Base-by-base conservation (phyloP, 2,888 invertebrate genomes). In the Lagria hirta region DNA sequence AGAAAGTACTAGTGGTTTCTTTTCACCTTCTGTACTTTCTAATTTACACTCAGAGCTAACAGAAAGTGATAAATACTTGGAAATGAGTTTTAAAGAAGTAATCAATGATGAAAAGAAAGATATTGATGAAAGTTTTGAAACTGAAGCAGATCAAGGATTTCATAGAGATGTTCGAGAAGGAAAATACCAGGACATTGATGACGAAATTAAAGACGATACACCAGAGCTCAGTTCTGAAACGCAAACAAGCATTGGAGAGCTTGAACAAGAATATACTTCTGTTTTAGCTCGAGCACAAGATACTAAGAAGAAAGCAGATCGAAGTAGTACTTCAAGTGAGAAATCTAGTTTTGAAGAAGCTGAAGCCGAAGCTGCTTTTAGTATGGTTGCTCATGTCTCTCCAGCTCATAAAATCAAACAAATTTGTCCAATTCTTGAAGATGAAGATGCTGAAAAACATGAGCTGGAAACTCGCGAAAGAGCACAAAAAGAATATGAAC, bases 1-100 rank as follows among this genome's bases (percentile, higher is more conserved):
- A 40, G 81, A 80, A 47, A 81, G 80, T 51, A 74, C 76, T 3
- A 69, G 67, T 48, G 57, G 58, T 36, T n/a, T n/a, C n/a, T 71
- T 71, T 51, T 59, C 58, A 16, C 52, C 58, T 38, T 58, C 64
- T 11, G 61, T 62, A 51, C 48, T 60, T 16, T 45, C 55, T 8
- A 38, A 54, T 38, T 29, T 62, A 3, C 62, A 65, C 28, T 58
- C 60, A 1, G 65, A 66, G 35, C 47, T 64, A 34, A 62, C 67
- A 14, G 72, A 69, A 62, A 69, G 69, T 52, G 72, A 73, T 46
- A 70, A 68, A 51, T 70, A 60, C 54, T 37, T 62, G 7, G 55
- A 63, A 38, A 49, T 73, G 36, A 73, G 72, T 40, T 58, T 65
- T 28, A 74, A 74, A 58, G 74, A 74, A 62, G 71, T 65, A 4